phyloP scores from a whole-genome alignment of 2,888 invertebrate species.

The Pseudanteris insignis region DNA sequence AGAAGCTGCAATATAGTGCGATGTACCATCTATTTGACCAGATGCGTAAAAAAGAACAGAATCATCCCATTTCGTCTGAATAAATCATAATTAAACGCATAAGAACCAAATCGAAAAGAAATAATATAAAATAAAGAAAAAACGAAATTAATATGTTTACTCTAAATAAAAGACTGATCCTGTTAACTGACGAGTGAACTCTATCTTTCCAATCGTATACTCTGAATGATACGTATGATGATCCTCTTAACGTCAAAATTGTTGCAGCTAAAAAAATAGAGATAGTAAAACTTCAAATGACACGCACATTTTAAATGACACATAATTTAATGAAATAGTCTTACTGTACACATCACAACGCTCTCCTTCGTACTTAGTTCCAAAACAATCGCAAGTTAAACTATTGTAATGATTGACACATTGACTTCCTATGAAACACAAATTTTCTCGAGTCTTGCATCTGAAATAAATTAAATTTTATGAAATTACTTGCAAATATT shows the following conservation, averaged over 20 bases:
- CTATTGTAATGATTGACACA: constrained; percentile 93
- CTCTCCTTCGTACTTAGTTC: constrained; percentile 89
- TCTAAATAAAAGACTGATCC: constrained; percentile 89
- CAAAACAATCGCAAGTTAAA: constrained; percentile 92
- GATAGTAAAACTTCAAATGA: no score
- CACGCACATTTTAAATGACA: no score
- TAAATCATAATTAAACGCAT: no score
- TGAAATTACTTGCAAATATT: no score
- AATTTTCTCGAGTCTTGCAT: constrained; percentile 81
- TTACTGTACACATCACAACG: constrained; percentile 91
- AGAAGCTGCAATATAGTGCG: constrained; percentile 90
- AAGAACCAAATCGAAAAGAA: no score
- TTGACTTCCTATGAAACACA: constrained; percentile 86
- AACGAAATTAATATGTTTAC: no score
- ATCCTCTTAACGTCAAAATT: constrained; percentile 85
- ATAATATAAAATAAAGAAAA: no score
- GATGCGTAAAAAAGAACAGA: constrained; percentile 93
- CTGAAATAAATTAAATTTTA: no score
- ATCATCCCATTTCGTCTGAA: constrained; percentile 90
- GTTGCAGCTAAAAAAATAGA: constrained; percentile 76
- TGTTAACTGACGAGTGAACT: constrained; percentile 85
- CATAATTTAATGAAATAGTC: constrained; percentile 60
- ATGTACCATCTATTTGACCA: constrained; percentile 86
- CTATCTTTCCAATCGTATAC: constrained; percentile 93
- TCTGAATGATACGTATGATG: constrained; percentile 90